Evolutionary conservation across 2,888 invertebrate genomes (phyloP).

Genomic region (Synergus itoensis): DNA sequence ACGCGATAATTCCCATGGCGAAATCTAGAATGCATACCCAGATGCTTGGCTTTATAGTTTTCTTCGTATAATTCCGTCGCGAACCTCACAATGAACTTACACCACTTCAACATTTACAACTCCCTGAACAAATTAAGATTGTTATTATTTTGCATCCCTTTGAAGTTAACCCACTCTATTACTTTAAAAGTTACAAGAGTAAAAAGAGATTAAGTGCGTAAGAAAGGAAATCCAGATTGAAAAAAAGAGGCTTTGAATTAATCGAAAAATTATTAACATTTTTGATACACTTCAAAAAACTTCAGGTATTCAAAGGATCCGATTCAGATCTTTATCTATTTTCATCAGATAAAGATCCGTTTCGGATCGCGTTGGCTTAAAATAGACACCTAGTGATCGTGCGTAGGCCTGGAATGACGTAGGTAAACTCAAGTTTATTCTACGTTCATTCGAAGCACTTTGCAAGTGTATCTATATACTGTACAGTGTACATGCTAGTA

Average conservation of each 20-base stretch:
- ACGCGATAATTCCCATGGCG: conserved; percentile 40
- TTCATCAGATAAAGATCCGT: background rate
- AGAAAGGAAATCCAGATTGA: background rate
- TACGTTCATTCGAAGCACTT: conserved; percentile 42
- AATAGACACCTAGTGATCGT: conserved; percentile 51
- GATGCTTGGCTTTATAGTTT: conserved; percentile 39
- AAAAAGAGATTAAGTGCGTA: background rate
- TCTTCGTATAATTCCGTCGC: conserved; percentile 37
- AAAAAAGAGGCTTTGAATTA: no score
- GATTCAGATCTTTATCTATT: conserved; percentile 51
- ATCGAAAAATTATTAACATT: no score
- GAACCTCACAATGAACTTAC: conserved; percentile 35
- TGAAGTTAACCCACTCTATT: background rate
- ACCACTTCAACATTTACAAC: conserved; percentile 37
- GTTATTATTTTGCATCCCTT: conserved; percentile 28
- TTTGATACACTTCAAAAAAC: no score
- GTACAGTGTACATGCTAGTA: conserved; percentile 45
- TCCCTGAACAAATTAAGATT: conserved; percentile 27
- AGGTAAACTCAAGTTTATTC: conserved; percentile 50
- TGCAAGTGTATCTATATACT: background rate
- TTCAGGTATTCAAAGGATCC: no score
- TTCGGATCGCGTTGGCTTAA: conserved; percentile 51
- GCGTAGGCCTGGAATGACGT: conserved; percentile 53
- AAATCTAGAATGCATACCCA: conserved; percentile 38
- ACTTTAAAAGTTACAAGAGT: background rate